phyloP scores from a whole-genome alignment of 2,888 invertebrate genomes.

The Julus scanicus region DNA sequence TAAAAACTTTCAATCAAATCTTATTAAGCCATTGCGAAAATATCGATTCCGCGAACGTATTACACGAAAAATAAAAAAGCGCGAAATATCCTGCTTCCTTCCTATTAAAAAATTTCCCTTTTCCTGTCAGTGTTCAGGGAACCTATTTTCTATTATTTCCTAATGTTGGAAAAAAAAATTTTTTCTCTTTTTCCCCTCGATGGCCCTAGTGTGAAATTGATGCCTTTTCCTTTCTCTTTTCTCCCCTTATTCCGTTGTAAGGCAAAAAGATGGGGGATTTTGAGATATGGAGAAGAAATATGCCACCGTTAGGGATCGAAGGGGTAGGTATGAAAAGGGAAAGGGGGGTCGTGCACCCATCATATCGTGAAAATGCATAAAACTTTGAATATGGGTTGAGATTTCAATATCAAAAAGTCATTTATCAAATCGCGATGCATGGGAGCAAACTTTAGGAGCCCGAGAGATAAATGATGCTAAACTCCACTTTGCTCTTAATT shows the following conservation, averaged over 20 bases:
- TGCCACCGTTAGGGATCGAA: not conserved
- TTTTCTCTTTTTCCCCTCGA: not conserved
- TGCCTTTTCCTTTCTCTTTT: not conserved
- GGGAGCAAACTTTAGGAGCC: not conserved
- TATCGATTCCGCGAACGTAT: conserved; percentile 5
- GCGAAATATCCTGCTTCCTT: conserved; percentile 16
- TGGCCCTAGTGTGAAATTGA: conserved; percentile 28
- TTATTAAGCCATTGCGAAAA: not conserved
- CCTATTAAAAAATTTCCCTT: conserved; percentile 33
- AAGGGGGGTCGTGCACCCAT: not conserved
- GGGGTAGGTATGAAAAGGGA: not conserved
- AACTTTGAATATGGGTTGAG: conserved; percentile 28
- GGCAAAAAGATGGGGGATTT: not conserved
- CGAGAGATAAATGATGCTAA: conserved; percentile 33
- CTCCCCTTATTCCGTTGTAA: not conserved
- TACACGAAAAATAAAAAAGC: not conserved
- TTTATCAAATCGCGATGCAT: not conserved
- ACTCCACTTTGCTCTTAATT: conserved; percentile 33
- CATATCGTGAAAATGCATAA: conserved; percentile 21
- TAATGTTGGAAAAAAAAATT: not conserved
- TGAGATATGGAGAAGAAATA: not conserved
- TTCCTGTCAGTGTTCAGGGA: conserved; percentile 28
- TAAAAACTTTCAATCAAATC: conserved; percentile 27
- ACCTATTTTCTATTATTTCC: conserved; percentile 33
- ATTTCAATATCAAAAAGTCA: conserved; percentile 33